phyloP scores from a whole-genome alignment of 2,888 invertebrate genomes.

The Dasysyrphus albostriatus region DNA sequence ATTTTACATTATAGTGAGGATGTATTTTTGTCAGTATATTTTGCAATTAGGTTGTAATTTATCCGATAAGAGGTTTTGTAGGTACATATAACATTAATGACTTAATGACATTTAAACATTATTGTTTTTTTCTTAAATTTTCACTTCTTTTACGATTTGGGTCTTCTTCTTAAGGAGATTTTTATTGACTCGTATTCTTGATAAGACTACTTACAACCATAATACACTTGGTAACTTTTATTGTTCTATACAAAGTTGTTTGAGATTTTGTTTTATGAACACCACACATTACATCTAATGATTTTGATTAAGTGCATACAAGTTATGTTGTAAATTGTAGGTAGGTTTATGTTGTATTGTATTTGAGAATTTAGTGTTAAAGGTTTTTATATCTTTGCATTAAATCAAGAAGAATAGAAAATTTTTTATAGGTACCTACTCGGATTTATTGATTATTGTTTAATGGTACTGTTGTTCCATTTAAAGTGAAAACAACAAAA shows the following conservation, averaged over 20 bases:
- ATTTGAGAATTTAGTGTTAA: neutral
- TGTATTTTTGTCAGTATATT: neutral
- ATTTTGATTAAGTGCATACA: neutral
- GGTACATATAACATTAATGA: neutral
- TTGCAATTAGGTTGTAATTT: conserved; percentile 3
- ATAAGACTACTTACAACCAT: neutral
- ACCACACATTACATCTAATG: neutral
- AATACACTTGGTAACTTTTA: neutral
- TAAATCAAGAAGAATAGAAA: neutral
- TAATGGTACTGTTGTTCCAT: neutral
- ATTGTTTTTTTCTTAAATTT: neutral
- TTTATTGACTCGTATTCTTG: neutral
- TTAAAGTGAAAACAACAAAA: neutral
- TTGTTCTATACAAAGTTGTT: neutral
- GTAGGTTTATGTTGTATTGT: neutral
- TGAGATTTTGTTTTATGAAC: neutral
- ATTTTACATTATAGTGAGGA: neutral
- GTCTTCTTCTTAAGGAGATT: neutral
- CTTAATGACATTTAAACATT: neutral
- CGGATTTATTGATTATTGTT: neutral
- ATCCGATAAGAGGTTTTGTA: neutral
- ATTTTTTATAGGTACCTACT: neutral
- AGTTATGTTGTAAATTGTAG: neutral
- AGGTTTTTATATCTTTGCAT: neutral
- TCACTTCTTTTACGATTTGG: neutral